phyloP scores from a whole-genome alignment of 2,888 invertebrate species.

The Diaphora mendica region DNA sequence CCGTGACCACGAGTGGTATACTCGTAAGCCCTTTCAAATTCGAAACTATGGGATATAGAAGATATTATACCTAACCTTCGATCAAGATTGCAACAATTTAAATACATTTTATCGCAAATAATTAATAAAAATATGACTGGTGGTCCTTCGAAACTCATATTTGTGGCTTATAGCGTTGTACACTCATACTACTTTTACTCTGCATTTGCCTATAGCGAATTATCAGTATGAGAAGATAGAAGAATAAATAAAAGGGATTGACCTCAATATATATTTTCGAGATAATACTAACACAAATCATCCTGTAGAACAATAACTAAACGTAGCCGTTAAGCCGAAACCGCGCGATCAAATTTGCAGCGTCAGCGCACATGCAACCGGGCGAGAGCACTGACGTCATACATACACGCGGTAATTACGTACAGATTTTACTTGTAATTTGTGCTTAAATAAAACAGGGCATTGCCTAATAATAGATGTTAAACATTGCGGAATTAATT shows the following conservation, averaged over 20 bases:
- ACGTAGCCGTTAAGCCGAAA: constrained; percentile 75
- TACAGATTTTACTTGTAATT: constrained; percentile 18
- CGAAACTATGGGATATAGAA: too few species aligned
- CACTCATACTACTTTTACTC: background rate
- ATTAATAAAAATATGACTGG: too few species aligned
- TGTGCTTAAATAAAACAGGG: constrained; percentile 1
- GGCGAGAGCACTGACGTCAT: constrained; percentile 49
- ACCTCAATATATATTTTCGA: background rate
- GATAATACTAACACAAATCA: constrained; percentile 27
- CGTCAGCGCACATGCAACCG: constrained; percentile 74
- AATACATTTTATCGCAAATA: too few species aligned
- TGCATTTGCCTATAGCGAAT: background rate
- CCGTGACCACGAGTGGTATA: too few species aligned
- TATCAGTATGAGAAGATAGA: background rate
- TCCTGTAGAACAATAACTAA: constrained; percentile 71
- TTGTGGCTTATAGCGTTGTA: background rate
- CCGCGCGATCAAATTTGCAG: constrained; percentile 84
- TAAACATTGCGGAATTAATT: background rate
- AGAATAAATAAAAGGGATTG: background rate
- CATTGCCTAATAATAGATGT: background rate
- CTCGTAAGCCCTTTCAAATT: too few species aligned
- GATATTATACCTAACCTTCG: too few species aligned
- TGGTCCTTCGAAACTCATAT: background rate
- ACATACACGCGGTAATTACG: constrained; percentile 26
- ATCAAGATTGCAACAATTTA: too few species aligned